phyloP scores from a whole-genome alignment of 1,140 invertebrate genomes.

The Andricus grossulariae region DNA sequence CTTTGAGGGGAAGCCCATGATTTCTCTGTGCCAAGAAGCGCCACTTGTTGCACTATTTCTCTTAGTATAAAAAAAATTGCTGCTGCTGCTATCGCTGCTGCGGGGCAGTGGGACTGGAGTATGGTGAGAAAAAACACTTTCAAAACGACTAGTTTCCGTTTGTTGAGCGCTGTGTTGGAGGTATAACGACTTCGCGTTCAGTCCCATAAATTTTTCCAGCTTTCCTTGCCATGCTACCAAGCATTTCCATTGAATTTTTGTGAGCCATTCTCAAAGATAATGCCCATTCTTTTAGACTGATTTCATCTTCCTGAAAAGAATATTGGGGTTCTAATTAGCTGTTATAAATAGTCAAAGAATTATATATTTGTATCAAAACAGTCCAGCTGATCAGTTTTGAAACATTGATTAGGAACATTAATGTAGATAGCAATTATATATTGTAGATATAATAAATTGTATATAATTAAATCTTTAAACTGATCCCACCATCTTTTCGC shows the following conservation, averaged over 20 bases:
- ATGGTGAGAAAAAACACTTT: slow-evolving; percentile 50
- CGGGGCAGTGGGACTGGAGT: slow-evolving; percentile 71
- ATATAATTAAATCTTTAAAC: too few species aligned
- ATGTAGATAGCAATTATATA: too few species aligned
- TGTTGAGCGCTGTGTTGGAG: slow-evolving; percentile 74
- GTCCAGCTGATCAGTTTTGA: too few species aligned
- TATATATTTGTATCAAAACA: too few species aligned
- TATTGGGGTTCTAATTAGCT: too few species aligned
- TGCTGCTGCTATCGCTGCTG: slow-evolving; percentile 64
- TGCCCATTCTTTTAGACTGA: slow-evolving; percentile 96
- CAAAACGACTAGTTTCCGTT: slow-evolving; percentile 75
- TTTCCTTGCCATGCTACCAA: slow-evolving; percentile 96
- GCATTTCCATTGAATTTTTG: slow-evolving; percentile 93
- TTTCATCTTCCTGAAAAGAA: slow-evolving; percentile 85
- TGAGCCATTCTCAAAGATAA: slow-evolving; percentile 92
- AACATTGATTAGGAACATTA: too few species aligned
- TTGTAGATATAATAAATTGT: too few species aligned
- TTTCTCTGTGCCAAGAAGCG: slow-evolving; percentile 44
- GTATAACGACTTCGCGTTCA: slow-evolving; percentile 77
- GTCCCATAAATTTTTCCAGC: slow-evolving; percentile 98
- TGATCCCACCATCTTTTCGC: too few species aligned
- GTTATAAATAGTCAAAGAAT: too few species aligned
- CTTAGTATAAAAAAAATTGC: slow-evolving; percentile 71
- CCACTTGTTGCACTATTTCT: slow-evolving; percentile 43
- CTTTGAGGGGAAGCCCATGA: slow-evolving; percentile 27